A percentile compares a stretch with the other conserved stretches of the same genome.
Evolutionary conservation across 2,113 vertebrate genomes (phyloP).

Genomic region (Lasiurus borealis): DNA sequence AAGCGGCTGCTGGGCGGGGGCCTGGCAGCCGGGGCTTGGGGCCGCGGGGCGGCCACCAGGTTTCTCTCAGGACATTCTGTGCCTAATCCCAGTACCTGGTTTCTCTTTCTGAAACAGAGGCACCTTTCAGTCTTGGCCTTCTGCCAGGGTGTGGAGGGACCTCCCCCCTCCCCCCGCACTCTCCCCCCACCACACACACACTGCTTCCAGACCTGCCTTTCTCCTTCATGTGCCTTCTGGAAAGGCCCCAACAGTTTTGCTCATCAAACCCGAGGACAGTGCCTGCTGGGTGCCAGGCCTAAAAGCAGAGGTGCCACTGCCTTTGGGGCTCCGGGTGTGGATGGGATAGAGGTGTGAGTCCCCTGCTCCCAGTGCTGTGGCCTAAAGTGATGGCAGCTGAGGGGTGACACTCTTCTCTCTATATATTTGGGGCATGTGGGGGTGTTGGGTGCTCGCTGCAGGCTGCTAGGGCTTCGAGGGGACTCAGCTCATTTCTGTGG

Average conservation of each 20-base stretch:
- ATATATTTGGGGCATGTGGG: not conserved
- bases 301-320: not conserved
- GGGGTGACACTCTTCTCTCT: not conserved
- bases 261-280: not conserved
- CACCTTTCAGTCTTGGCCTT: not conserved
- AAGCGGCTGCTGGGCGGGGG: slow-evolving; percentile 56
- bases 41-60: not conserved
- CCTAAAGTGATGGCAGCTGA: not conserved
- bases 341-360: not conserved
- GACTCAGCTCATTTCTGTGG: not conserved
- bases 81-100: not conserved
- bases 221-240: not conserved
- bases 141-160: not conserved
- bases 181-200: no score
- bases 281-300: not conserved
- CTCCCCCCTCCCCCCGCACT: not conserved
- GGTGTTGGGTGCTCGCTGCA: not conserved
- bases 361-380: not conserved
- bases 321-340: not conserved
- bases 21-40: not conserved
- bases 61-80: not conserved
- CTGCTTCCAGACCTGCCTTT: not conserved
- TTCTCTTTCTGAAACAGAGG: not conserved
- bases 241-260: not conserved
- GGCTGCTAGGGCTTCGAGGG: not conserved